phyloP scores from a whole-genome alignment of 2,113 vertebrate genomes.

The Indicator indicator region DNA sequence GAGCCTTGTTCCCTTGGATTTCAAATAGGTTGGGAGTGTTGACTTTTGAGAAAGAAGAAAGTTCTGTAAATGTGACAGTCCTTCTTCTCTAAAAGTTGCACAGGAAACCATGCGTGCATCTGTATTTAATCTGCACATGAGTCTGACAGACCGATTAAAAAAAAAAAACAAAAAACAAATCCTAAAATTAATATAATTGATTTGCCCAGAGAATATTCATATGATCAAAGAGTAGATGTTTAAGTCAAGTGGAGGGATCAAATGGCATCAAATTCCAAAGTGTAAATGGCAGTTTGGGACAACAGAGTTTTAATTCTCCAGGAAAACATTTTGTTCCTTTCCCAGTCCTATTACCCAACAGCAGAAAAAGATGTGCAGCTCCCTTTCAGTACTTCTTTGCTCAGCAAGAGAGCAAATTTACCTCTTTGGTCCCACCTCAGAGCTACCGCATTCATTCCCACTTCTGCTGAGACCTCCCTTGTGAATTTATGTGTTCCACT shows the following conservation, averaged over 20 bases:
- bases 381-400: background rate
- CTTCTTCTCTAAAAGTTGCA: constrained; percentile 36
- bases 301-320: background rate
- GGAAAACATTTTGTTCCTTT: constrained; percentile 9
- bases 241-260: constrained; percentile 65
- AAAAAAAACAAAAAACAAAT: background rate
- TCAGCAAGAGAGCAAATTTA: background rate
- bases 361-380: background rate
- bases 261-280: constrained; percentile 43
- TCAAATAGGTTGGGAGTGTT: background rate
- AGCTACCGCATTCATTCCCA: background rate
- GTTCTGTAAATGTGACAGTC: constrained; percentile 15
- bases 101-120: constrained; percentile 49
- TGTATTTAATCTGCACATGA: constrained; percentile 63
- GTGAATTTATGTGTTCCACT: background rate
- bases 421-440: background rate
- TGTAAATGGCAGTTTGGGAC: background rate
- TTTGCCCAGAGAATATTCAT: constrained; percentile 54
- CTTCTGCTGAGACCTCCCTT: constrained; percentile 28
- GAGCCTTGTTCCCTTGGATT: background rate
- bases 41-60: background rate
- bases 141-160: constrained; percentile 46
- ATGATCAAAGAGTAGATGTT: constrained; percentile 52
- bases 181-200: constrained; percentile 35
- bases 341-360: background rate